Base-by-base conservation (phyloP, 2,888 invertebrate genomes). In the Pteria penguin region DNA sequence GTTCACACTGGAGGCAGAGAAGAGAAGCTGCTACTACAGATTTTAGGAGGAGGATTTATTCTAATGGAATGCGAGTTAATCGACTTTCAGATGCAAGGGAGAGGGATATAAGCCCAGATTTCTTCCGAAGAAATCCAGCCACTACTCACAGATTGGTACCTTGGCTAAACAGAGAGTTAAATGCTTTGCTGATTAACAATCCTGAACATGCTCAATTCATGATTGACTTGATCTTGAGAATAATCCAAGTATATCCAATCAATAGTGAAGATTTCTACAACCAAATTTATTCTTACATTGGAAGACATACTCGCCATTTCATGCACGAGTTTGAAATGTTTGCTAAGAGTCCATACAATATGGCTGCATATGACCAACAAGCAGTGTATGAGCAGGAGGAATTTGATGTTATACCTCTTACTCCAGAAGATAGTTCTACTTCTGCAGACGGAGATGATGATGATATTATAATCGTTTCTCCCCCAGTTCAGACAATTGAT, bases 141-240 rank as follows among this genome's bases (percentile, higher is more conserved):
- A 96, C 96, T 90, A 94, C 95, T 80, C 95, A 96, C 90, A 95
- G 98, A 1, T 93, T 98, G 71, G 95, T 96, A 79, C 96, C 96
- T 0, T 98, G 97, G 97, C 93, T 98, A 33, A 95, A 95, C 91
- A 94, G 98, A 80, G 98, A 98, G 92, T 93, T 98, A 32, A 94
- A 95, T 84, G 96, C 95, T 76, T 93, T 97, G 68, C 92, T 97
- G 29, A 83, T 87, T 55, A 76, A 79, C 57, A 87, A 87, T 45
- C 89, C 89, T 71, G 84, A 82, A 8, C 88, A 89, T 71, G 86
- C 89, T 2, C 85, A 87, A 31, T 94, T 95, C 85, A 95, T 96
- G 0, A 90, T 95, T 88, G 90, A 95, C 73, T 93, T 95, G 27
- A 95, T 97, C 75, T 92, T 96, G 88, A 95, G 95, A 58, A 93